Evolutionary conservation across 2,113 vertebrate species (phyloP).

Genomic region (Paramisgurnus dabryanus): DNA sequence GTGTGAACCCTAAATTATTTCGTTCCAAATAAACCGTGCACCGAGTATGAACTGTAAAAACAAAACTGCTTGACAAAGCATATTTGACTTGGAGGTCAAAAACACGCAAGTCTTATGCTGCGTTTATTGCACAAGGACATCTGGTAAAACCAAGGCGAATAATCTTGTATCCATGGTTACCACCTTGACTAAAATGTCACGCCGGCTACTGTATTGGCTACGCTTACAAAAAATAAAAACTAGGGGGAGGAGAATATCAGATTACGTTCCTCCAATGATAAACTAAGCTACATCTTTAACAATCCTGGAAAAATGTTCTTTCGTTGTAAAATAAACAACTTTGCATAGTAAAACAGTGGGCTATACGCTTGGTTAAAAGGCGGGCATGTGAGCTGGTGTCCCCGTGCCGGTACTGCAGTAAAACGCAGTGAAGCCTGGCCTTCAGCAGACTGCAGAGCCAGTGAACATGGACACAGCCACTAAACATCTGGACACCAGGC

Average conservation of each 20-base stretch:
- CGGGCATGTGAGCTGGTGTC: conserved; percentile 44
- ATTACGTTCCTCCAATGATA: conserved; percentile 33
- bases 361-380: conserved; percentile 44
- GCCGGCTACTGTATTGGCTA: conserved; percentile 16
- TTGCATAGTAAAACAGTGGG: conserved; percentile 11
- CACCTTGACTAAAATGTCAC: conserved; percentile 49
- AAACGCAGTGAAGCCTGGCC: conserved; percentile 48
- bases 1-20: conserved; percentile 15
- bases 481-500: conserved; percentile 68
- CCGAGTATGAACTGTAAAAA: conserved; percentile 12
- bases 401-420: conserved; percentile 42
- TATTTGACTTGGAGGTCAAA: conserved; percentile 34
- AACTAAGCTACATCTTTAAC: conserved; percentile 9
- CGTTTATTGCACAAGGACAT: conserved; percentile 41
- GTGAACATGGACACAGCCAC: conserved; percentile 48
- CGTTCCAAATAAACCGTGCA: conserved; percentile 26
- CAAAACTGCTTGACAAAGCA: conserved; percentile 33
- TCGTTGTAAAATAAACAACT: conserved; percentile 37
- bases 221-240: neutral
- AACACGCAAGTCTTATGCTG: conserved; percentile 3
- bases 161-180: conserved; percentile 44
- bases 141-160: conserved; percentile 24
- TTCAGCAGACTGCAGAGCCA: conserved; percentile 39
- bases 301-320: conserved; percentile 15
- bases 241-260: conserved; percentile 18